phyloP scores from a whole-genome alignment of 1,140 invertebrate species.

The Probaryconus sp. region DNA sequence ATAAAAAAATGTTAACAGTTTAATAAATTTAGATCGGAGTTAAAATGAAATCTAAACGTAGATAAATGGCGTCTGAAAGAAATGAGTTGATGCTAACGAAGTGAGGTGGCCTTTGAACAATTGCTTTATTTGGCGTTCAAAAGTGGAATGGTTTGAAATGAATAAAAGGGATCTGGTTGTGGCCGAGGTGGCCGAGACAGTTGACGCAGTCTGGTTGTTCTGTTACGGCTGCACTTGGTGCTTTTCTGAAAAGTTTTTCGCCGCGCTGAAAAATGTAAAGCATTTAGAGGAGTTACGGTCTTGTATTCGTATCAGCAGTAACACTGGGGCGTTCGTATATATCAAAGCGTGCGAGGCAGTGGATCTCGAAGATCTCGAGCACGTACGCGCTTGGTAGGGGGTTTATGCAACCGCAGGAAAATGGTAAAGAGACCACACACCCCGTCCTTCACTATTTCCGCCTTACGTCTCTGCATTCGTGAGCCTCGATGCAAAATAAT shows the following conservation, averaged over 20 bases:
- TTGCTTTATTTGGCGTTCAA: too few relatives aligned
- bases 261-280: constrained; percentile 59
- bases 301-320: constrained; percentile 58
- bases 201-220: constrained; percentile 29
- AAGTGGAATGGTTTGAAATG: too few relatives aligned
- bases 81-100: too few relatives aligned
- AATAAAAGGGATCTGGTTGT: too few relatives aligned
- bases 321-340: constrained; percentile 50
- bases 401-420: constrained; percentile 41
- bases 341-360: constrained; percentile 45
- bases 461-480: constrained; percentile 21
- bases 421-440: constrained; percentile 38
- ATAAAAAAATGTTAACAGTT: too few relatives aligned
- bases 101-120: too few relatives aligned
- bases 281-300: constrained; percentile 55
- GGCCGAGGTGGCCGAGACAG: constrained; percentile 34
- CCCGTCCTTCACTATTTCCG: constrained; percentile 12
- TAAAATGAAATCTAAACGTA: too few relatives aligned
- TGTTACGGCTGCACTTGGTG: constrained; percentile 35
- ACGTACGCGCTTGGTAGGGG: constrained; percentile 32
- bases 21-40: too few relatives aligned
- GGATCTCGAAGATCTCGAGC: constrained; percentile 49
- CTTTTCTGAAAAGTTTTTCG: constrained; percentile 57
- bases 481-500: constrained; percentile 46
- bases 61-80: too few relatives aligned